Base-by-base conservation (phyloP, 2,113 vertebrate species). In the Rhizomys pruinosus region DNA sequence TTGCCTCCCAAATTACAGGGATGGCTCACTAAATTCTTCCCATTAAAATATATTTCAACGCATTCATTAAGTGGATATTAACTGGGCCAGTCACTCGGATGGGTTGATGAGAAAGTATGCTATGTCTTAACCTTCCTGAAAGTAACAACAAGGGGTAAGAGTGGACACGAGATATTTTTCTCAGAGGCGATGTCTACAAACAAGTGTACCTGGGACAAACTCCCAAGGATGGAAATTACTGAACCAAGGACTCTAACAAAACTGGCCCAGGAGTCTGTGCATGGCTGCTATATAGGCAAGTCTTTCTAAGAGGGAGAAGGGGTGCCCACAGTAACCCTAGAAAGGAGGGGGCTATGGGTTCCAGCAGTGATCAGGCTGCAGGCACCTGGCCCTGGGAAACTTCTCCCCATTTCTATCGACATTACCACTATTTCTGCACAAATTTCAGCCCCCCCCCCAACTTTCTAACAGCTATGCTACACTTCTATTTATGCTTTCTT, bases 1-100 rank as follows among this genome's bases (percentile, higher is more conserved):
- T 66, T 96, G 93, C 77, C 89, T 93, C 82, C 86, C 66, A 96
- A 96, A 96, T 93, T 93, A 96, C 55, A 96, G 84, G 89, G 92
- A 85, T 20, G 32, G 91, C 66, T 84, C 88, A 86, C 82, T 86
- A 55, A 59, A 77, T 90, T 76, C 92, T 95, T 85, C 85, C 55
- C 76, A 85, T 61, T 81, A 87, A 93, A 90, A 87, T n/a, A 34
- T 93, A 94, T 37, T 93, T 81, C 92, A 92, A 73, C 89, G 93
- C 91, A 90, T 79, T 93, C 92, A 93, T 90, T 95, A 92, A 81
- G n/a, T 61, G 64, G 76, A 17, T 78, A 76, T 77, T 89, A 79
- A 84, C 39, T 64, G 27, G 42, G 57, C 32, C 77, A 64, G 84
- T 7, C 66, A 52, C 47, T 37, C 52, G 27, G n/a, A 57, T 42